A percentile compares a stretch with the other conserved stretches of the same genome.
Conservation (phyloP, 2,888 invertebrate genomes). For the Andrena fulva region DNA sequence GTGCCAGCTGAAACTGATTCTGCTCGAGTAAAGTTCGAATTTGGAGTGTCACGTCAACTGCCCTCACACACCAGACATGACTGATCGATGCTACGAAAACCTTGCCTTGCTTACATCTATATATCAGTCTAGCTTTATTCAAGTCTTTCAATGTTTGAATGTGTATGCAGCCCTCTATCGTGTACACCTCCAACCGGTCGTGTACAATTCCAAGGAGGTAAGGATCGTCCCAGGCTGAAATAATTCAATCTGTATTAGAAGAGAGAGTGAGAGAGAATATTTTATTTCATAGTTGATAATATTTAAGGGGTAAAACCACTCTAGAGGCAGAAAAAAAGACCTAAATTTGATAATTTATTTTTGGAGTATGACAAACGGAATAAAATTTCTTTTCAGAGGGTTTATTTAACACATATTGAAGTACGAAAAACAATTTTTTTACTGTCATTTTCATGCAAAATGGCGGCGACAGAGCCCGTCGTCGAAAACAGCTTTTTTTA, state of each 20-base stretch:
- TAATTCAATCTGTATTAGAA: conserved; percentile 29
- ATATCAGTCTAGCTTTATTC: conserved; percentile 91
- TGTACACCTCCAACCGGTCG: conserved; percentile 94
- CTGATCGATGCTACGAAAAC: conserved; percentile 95
- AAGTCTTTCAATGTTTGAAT: conserved; percentile 93
- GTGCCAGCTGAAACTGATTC: conserved; percentile 97
- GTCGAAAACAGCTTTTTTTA: too few species aligned
- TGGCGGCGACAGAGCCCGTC: too few species aligned
- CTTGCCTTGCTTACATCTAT: conserved; percentile 91
- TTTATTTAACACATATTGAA: too few species aligned
- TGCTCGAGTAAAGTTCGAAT: conserved; percentile 93
- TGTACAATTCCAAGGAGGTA: conserved; percentile 94
- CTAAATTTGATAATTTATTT: too few species aligned
- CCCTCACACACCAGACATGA: conserved; percentile 95
- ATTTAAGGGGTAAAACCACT: too few species aligned
- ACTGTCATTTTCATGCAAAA: too few species aligned
- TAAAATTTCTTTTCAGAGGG: too few species aligned
- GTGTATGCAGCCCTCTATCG: conserved; percentile 91
- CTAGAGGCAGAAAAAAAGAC: too few species aligned
- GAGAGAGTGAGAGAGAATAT: background rate
- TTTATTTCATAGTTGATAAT: background rate
- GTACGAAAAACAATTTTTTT: too few species aligned
- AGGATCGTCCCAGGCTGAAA: conserved; percentile 96
- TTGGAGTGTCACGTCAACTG: conserved; percentile 93
- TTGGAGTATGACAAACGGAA: too few species aligned